phyloP scores from a whole-genome alignment of 2,113 vertebrate genomes.

The Diadophis punctatus region DNA sequence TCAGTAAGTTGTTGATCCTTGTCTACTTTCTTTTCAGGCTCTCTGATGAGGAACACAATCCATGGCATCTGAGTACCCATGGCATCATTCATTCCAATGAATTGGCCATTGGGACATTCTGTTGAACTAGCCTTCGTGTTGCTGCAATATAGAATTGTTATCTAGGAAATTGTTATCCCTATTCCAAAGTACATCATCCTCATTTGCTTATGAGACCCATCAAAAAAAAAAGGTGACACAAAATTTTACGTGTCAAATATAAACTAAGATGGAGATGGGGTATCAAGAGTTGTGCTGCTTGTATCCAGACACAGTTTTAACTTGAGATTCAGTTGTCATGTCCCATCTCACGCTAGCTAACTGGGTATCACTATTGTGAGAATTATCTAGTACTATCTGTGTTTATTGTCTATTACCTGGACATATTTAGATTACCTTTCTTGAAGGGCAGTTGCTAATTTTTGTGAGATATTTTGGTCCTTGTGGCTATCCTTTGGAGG shows the following conservation, averaged over 20 bases:
- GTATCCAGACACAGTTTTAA: background rate
- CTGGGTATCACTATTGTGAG: background rate
- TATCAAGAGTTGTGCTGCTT: background rate
- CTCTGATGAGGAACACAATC: background rate
- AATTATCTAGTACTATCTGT: background rate
- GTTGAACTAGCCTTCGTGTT: too few species aligned
- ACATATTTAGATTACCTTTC: background rate
- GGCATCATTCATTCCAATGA: background rate
- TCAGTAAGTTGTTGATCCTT: background rate
- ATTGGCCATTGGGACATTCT: background rate
- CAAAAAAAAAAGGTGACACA: background rate
- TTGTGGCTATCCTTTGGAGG: background rate
- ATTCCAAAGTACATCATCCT: background rate
- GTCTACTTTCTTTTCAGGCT: background rate
- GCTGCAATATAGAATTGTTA: background rate
- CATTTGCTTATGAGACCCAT: background rate
- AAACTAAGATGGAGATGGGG: background rate
- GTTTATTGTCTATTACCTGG: background rate
- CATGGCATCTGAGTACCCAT: background rate
- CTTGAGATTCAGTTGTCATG: background rate
- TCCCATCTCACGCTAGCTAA: background rate
- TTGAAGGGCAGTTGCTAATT: background rate
- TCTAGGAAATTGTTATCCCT: background rate
- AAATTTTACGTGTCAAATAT: background rate
- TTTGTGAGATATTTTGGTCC: background rate